Base-by-base conservation (phyloP, 2,797 vertebrate species). In the Falco columbarius region DNA sequence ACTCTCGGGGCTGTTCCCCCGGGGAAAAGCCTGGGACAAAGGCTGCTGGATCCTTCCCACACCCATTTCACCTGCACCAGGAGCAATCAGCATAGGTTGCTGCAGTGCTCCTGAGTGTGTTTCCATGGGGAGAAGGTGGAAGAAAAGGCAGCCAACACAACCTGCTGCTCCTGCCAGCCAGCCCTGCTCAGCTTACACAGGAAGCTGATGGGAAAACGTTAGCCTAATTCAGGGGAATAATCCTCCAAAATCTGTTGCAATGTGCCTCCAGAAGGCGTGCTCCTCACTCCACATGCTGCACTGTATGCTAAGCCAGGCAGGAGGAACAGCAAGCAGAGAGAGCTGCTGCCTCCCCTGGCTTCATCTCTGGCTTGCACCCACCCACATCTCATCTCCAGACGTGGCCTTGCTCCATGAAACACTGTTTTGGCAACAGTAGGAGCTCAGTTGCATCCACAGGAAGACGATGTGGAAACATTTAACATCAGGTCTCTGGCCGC, bases 391-490 rank as follows among this genome's bases (percentile, higher is more conserved):
- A 24, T 51, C 67, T 62, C 80, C 81, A 74, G 72, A 56, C 0
- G 4, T 40, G 56, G 85, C 82, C 67, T 72, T 5, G 3, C 46
- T 85, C 86, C 38, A 71, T 2, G 11, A 81, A 86, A 77, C 67
- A 21, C 65, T 58, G 75, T 66, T 90, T 63, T 93, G 94, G 92
- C 89, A 92, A 56, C 47, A 88, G 86, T 42, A 44, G 74, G 63
- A 62, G 40, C 81, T 54, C 79, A 18, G 61, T 24, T 65, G 54
- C 42, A 74, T 23, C 70, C 83, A 76, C 44, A 83, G 90, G 89
- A 89, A 77, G 84, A 52, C 27, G 38, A 42, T 30, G 56, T 73
- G 70, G 95, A 92, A 94, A 90, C 30, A 59, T 34, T 83, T 81
- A 67, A 70, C 38, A 20, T 21, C 52, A 26, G 58, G 36, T 34